phyloP scores from a whole-genome alignment of 2,888 invertebrate genomes.

The Pelosia muscerda region DNA sequence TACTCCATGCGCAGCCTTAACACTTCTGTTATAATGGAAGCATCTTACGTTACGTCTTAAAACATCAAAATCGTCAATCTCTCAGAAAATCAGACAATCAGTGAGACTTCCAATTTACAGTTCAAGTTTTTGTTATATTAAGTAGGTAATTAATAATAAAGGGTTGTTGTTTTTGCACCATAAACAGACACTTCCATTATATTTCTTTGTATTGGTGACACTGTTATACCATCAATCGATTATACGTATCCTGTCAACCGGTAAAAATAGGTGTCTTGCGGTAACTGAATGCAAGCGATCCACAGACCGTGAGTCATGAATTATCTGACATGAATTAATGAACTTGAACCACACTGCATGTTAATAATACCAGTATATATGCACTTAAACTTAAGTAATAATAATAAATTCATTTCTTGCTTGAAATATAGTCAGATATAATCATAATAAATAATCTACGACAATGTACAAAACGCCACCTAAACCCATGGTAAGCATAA shows the following conservation, averaged over 20 bases:
- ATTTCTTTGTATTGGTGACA: conserved; percentile 9
- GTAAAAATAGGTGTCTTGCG: conserved; percentile 36
- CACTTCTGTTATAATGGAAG: too few relatives aligned
- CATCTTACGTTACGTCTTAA: too few relatives aligned
- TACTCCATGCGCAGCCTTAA: too few relatives aligned
- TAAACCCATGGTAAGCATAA: too few relatives aligned
- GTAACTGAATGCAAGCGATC: conserved; percentile 15
- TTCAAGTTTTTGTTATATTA: too few relatives aligned
- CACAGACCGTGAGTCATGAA: conserved; percentile 14
- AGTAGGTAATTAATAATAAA: not conserved
- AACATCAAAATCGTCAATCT: conserved; percentile 7
- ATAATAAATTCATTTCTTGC: too few relatives aligned
- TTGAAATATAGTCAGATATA: too few relatives aligned
- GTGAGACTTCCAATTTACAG: too few relatives aligned
- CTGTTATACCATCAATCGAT: conserved; percentile 53
- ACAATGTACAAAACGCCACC: too few relatives aligned
- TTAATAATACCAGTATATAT: not conserved
- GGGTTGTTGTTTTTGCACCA: conserved; percentile 10
- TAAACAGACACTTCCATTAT: not conserved
- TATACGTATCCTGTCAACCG: conserved; percentile 51
- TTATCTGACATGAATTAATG: not conserved
- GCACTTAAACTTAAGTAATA: not conserved
- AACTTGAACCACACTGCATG: not conserved
- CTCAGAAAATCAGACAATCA: too few relatives aligned
- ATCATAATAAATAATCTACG: too few relatives aligned